Evolutionary conservation across 2,113 vertebrate species (phyloP).

Genomic region (Mionectes macconnelli): DNA sequence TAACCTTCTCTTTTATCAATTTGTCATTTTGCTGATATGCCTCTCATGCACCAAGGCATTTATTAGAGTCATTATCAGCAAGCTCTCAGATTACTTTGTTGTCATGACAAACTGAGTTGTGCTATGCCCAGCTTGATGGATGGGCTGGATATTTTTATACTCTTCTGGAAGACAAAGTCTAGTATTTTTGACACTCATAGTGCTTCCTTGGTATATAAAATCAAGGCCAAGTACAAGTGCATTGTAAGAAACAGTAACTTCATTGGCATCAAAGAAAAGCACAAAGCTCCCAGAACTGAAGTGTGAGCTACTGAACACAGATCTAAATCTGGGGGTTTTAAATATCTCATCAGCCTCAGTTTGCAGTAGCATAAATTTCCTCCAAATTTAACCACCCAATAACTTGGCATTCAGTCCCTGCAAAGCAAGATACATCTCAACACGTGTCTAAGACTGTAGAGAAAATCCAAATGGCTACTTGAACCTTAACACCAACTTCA

Average conservation of each 20-base stretch:
- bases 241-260: background rate
- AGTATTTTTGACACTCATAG: background rate
- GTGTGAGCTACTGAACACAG: background rate
- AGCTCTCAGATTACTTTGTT: constrained; percentile 54
- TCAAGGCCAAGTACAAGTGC: background rate
- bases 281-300: background rate
- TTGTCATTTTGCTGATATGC: constrained; percentile 61
- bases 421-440: background rate
- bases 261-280: background rate
- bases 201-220: background rate
- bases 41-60: constrained; percentile 48
- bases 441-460: background rate
- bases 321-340: background rate
- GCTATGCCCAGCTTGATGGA: constrained; percentile 32
- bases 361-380: background rate
- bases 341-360: background rate
- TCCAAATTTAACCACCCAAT: background rate
- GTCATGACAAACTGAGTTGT: constrained; percentile 63
- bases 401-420: background rate
- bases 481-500: background rate
- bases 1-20: constrained; percentile 56
- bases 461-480: background rate
- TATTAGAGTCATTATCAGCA: constrained; percentile 60
- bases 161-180: background rate
- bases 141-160: constrained; percentile 8